Evolutionary conservation across 2,888 invertebrate species (phyloP).

Genomic region (Linyphia triangularis): DNA sequence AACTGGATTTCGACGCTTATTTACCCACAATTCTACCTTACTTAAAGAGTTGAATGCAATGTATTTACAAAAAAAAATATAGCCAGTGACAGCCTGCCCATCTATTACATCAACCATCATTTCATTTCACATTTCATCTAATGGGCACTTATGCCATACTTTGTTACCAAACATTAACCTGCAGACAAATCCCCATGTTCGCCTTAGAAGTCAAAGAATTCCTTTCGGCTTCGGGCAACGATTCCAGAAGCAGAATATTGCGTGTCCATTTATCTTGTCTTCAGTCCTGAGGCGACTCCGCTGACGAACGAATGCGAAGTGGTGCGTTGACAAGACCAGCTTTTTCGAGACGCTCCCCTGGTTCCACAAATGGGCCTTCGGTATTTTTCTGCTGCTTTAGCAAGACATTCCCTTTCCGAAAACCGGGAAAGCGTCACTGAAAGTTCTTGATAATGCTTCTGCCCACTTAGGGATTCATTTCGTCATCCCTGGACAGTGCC

Average conservation of each 20-base stretch:
- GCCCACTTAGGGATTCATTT: slow-evolving; percentile 6
- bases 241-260: too few species aligned
- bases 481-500: slow-evolving; percentile 14
- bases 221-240: not conserved
- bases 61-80: too few species aligned
- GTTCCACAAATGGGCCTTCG: slow-evolving; percentile 21
- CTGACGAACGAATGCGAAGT: not conserved
- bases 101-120: too few species aligned
- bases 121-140: not conserved
- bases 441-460: slow-evolving; percentile 28
- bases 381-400: slow-evolving; percentile 46
- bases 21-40: too few species aligned
- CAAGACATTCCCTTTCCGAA: slow-evolving; percentile 14
- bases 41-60: too few species aligned
- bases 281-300: slow-evolving; percentile 30
- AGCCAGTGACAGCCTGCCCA: too few species aligned
- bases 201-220: not conserved
- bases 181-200: not conserved
- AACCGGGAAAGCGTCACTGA: slow-evolving; percentile 51
- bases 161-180: not conserved
- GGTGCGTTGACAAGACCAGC: slow-evolving; percentile 38
- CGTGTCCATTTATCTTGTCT: not conserved
- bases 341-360: slow-evolving; percentile 38
- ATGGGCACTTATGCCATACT: not conserved
- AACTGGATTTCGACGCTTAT: too few species aligned